Conservation (phyloP, 37 sponge, comb jelly and placozoan species). For the Oscarella lobularis region DNA sequence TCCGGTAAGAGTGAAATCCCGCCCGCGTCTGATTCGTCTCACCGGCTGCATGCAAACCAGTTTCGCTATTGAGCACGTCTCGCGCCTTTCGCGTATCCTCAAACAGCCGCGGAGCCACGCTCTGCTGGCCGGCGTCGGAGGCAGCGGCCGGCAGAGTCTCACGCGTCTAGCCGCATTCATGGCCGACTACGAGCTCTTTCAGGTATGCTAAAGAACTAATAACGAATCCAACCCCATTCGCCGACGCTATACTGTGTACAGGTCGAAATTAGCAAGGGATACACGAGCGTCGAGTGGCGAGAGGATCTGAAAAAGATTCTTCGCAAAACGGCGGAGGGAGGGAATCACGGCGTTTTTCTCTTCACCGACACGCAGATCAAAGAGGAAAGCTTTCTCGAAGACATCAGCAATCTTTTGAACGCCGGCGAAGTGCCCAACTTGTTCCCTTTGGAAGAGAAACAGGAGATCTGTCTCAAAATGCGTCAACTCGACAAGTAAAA, state of each 20-base stretch:
- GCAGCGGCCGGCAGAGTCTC: conserved; percentile 77
- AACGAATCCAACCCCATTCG: too few species aligned
- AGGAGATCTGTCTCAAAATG: conserved; percentile 89
- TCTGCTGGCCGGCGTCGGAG: conserved; percentile 89
- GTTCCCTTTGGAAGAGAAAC: conserved; percentile 91
- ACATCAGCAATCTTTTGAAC: conserved; percentile 87
- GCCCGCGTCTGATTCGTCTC: neutral
- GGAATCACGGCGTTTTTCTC: conserved; percentile 67
- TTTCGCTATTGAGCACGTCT: conserved; percentile 96
- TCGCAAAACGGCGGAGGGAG: conserved; percentile 71
- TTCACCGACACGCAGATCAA: conserved; percentile 85
- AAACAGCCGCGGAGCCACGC: conserved; percentile 93
- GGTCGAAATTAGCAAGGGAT: conserved; percentile 96
- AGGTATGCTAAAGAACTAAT: too few species aligned
- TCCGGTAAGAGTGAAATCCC: conserved; percentile 48
- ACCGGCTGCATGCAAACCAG: conserved; percentile 12
- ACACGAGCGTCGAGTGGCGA: conserved; percentile 91
- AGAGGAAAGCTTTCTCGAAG: conserved; percentile 91
- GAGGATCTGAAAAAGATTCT: conserved; percentile 93
- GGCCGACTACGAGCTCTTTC: conserved; percentile 92
- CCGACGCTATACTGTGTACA: too few species aligned
- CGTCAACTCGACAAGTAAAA: conserved; percentile 87
- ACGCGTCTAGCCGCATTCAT: conserved; percentile 88
- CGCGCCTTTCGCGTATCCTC: conserved; percentile 79
- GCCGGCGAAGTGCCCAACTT: conserved; percentile 96